Evolutionary conservation across 2,797 vertebrate species (phyloP), one percentile per base, ranked within the genome.

Genomic region (Lophius americanus): DNA sequence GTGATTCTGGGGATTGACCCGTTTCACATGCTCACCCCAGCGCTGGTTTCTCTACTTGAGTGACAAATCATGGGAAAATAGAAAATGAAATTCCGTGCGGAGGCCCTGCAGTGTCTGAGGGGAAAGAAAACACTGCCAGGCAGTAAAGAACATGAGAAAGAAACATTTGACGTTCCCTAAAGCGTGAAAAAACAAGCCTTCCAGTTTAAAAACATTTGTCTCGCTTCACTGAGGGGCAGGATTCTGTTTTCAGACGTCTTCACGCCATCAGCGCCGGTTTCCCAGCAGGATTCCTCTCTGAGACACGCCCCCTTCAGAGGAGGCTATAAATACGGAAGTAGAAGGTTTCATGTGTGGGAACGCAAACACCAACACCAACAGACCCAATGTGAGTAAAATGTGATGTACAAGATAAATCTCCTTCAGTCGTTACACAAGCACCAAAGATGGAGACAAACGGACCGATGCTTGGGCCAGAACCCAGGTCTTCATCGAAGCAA

Each of bases 121-220:
- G 55, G 62, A 79, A 76, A 57, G 69, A 81, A 78, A 84, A 83
- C 64, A 79, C 52, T 32, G 32, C 14, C 1, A 37, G 0, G 44
- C 43, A 38, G 54, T 50, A 55, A 71, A 75, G 54, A 36, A 62
- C 36, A 59, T 73, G 59, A 51, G 61, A 78, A 39, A 60, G 43
- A 49, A 67, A 64, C 48, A 41, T 9, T 14, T 55, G 56, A 62
- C 49, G 54, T 65, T 23, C 49, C 39, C 35, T 4, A 42, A 67
- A 68, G 56, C 42, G 38, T 52, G 61, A 70, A 75, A 73, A 48
- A 68, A 73, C 63, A 71, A 13, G 7, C 53, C 43, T 68, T 76
- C 12, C 23, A 23, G 23, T 23, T 23, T 23, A 48, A 42, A 67
- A 51, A 68, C 33, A 36, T 48, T 62, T 53, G 39, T 51, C 51